Evolutionary conservation across 2,797 vertebrate genomes (phyloP), one percentile per base, ranked within the genome.

Genomic region (Denticeps clupeoides): DNA sequence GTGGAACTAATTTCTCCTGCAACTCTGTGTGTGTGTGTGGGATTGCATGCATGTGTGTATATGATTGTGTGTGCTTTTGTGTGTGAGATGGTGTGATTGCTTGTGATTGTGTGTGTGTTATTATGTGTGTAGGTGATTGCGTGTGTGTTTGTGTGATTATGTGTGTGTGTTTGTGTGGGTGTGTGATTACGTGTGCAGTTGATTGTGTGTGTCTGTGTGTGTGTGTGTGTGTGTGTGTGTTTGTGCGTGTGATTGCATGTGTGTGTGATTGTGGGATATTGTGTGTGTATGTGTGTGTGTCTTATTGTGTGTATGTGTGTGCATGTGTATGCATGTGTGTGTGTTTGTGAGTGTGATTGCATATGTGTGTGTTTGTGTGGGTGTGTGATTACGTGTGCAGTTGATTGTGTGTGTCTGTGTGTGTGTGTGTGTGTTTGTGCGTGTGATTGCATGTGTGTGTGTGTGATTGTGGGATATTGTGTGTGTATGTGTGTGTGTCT

Each of bases 11-110:
- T n/a, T n/a, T n/a, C n/a, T n/a, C n/a, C n/a, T n/a, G n/a, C n/a
- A n/a, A n/a, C n/a, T n/a, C 64, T 70, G 70, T 73, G 77, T 78
- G 77, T 72, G 72, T 77, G 71, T 72, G 72, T 67, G 73, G 60
- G 62, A 70, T 42, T 13, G 55, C 48, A 75, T 80, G n/a, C n/a
- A n/a, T n/a, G n/a, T n/a, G n/a, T n/a, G 68, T 75, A 80, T 77
- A 76, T 80, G 79, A 82, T 79, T 74, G 75, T 72, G 75, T 79
- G 77, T 67, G 71, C 72, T 75, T 70, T 81, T 77, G 74, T 70
- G 76, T 77, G 71, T 74, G 74, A 80, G 68, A 66, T 70, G 71
- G 74, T 67, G 49, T 63, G 69, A 68, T 59, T 31, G 22, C 23
- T 22, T 22, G 23, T 23, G 22, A 23, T 22, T 23, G 22, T 28